Evolutionary conservation across 2,888 invertebrate genomes (phyloP), one percentile per base, ranked within the genome.

Genomic region (Pristionchus arcanus): DNA sequence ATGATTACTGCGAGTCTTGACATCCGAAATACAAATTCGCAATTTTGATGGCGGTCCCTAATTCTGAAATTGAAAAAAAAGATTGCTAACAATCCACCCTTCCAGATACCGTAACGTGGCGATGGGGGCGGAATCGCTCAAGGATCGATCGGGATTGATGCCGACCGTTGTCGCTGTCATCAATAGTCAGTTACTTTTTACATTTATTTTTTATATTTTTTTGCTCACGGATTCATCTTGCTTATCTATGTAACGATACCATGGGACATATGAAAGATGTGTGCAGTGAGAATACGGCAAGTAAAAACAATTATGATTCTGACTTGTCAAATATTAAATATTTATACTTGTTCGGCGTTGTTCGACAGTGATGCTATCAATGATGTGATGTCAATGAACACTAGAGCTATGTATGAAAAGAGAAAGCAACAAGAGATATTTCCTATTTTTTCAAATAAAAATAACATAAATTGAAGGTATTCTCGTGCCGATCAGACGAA

Each of bases 141-240:
- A 94, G 90, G 91, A 81, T 90, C 91, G 89, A 88, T 92, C 87
- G 83, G 94, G 94, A 4, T 87, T 95, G 83, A 95, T 94, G 31
- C 95, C 95, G 21, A 95, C 95, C 9, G 95, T 95, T 15, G 95
- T 95, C 15, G 94, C 95, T 42, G 95, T 95, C 9, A 95, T 95
- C 84, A 95, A 95, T 90, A 91, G 90, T 88, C 1, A 63, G 83
- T 68, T 21, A 9, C 7, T 25, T 37, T 85, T 31, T 28, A 15
- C 68, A 37, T 7, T n/a, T 37, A 11, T 5, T 25, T 42, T 34
- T 13, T 42, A 68, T 31, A 77, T 53, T 77, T 42, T 34, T 77
- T 77, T 13, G 7, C 2, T 34, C 42, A 25, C 42, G 42, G 3
- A 42, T 42, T 42, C 42, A 42, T 42, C 2, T 0, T 81, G 11